A percentile compares a stretch with the other conserved stretches of the same genome.
phyloP scores from a whole-genome alignment of 2,888 invertebrate species.

The Enchytraeus crypticus region DNA sequence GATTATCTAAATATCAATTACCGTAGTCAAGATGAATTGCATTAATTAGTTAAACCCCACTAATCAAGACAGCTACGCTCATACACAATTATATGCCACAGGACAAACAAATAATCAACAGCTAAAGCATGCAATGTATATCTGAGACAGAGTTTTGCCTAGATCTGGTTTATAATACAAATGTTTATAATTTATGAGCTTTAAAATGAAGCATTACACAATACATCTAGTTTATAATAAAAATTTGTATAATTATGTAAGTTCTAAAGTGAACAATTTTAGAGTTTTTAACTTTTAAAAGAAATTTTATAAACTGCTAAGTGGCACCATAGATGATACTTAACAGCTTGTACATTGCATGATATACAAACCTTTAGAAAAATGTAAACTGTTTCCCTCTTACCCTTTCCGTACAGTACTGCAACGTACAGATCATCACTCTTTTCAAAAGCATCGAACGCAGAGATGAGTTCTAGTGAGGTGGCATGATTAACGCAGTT shows the following conservation, averaged over 20 bases:
- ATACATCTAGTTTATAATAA: too few species aligned
- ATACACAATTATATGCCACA: too few species aligned
- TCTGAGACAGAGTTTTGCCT: background rate
- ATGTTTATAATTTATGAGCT: background rate
- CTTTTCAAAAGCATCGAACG: slow-evolving; percentile 70
- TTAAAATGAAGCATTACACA: too few species aligned
- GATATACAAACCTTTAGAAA: background rate
- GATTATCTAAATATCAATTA: too few species aligned
- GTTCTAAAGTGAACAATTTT: background rate
- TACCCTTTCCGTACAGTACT: slow-evolving; percentile 68
- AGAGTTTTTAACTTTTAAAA: background rate
- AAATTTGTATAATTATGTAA: too few species aligned
- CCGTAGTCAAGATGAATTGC: too few species aligned
- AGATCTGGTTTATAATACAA: background rate
- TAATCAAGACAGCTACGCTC: too few species aligned
- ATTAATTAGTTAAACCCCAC: too few species aligned
- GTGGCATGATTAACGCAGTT: slow-evolving; percentile 72
- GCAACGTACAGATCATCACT: slow-evolving; percentile 64
- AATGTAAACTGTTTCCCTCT: slow-evolving; percentile 1
- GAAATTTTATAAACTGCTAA: background rate
- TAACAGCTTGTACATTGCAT: background rate
- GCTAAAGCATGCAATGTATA: background rate
- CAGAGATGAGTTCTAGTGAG: slow-evolving; percentile 60
- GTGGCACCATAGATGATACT: too few species aligned
- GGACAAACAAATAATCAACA: too few species aligned